phyloP scores from a whole-genome alignment of 2,113 vertebrate genomes.

The Polypterus senegalus region DNA sequence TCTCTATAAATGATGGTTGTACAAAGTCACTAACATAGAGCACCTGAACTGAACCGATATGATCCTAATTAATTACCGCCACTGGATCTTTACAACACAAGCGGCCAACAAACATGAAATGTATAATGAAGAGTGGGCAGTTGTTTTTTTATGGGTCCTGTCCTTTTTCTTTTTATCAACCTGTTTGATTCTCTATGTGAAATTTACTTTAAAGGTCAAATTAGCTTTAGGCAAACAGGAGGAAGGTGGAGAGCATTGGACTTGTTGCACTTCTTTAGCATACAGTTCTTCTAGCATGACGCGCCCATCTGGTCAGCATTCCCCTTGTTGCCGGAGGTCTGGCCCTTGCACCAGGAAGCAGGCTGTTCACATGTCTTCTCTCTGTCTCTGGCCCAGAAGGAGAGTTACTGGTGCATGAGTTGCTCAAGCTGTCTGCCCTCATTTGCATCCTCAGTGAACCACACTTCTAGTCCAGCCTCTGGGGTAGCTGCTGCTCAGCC shows the following conservation, averaged over 20 bases:
- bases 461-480: not conserved
- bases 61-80: no score
- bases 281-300: slow-evolving; percentile 16
- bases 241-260: not conserved
- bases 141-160: no score
- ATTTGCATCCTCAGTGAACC: not conserved
- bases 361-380: slow-evolving; percentile 6
- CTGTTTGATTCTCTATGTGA: no score
- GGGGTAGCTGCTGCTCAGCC: not conserved
- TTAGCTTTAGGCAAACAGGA: no score
- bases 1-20: no score
- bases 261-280: not conserved
- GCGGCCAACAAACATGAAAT: no score
- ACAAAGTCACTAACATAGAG: no score
- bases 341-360: slow-evolving; percentile 5
- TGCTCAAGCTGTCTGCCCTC: slow-evolving; percentile 12
- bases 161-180: no score
- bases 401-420: slow-evolving; percentile 1
- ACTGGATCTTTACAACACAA: no score
- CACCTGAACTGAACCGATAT: no score
- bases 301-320: slow-evolving; percentile 23
- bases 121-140: no score
- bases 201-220: no score
- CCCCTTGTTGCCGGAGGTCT: not conserved
- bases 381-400: slow-evolving; percentile 4